Conservation (phyloP, 2,113 vertebrate genomes). For the Percina caprodes region DNA sequence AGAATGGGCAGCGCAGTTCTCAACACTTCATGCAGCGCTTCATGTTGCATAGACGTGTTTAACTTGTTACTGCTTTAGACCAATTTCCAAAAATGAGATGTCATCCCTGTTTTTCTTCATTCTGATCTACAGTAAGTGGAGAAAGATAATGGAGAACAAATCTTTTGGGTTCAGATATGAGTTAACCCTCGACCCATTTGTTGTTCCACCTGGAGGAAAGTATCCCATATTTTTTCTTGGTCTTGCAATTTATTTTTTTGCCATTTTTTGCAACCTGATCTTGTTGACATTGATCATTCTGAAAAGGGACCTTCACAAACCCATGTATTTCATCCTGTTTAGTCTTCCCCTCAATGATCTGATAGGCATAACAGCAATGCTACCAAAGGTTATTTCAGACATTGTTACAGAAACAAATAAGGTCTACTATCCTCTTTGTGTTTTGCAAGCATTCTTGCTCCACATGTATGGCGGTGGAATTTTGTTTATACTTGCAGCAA, state of each 20-base stretch:
- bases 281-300: constrained; percentile 77
- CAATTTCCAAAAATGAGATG: background rate
- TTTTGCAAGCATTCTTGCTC: constrained; percentile 81
- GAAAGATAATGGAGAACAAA: constrained; percentile 71
- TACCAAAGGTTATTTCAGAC: constrained; percentile 81
- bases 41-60: background rate
- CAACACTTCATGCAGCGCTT: background rate
- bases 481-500: constrained; percentile 81
- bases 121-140: background rate
- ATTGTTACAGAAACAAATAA: constrained; percentile 74
- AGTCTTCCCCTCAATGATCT: constrained; percentile 83
- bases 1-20: background rate
- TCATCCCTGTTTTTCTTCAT: background rate
- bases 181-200: constrained; percentile 74
- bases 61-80: background rate
- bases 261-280: constrained; percentile 76
- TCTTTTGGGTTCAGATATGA: constrained; percentile 61
- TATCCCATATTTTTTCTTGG: constrained; percentile 80
- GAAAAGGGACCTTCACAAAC: constrained; percentile 80
- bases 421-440: constrained; percentile 76
- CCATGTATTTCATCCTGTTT: constrained; percentile 82
- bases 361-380: constrained; percentile 79
- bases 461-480: constrained; percentile 82
- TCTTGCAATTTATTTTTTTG: constrained; percentile 72
- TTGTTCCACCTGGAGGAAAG: constrained; percentile 71